A percentile compares a stretch with the other conserved stretches of the same genome.
phyloP scores from a whole-genome alignment of 2,797 vertebrate species.

The Falco berigora region DNA sequence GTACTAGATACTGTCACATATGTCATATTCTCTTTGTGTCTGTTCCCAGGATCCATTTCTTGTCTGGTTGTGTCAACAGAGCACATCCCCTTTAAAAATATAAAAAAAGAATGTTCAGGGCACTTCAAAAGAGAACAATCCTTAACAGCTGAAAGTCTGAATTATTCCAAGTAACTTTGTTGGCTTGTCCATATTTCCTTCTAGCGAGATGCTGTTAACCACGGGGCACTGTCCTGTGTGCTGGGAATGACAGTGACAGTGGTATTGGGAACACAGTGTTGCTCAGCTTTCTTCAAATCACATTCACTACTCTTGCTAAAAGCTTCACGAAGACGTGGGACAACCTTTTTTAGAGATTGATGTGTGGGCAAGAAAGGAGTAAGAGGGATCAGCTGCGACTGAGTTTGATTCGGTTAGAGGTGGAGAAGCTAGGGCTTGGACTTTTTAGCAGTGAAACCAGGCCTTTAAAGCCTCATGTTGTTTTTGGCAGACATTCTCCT shows the following conservation, averaged over 20 bases:
- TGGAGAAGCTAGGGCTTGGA: slow-evolving; percentile 23
- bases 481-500: slow-evolving; percentile 51
- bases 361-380: slow-evolving; percentile 1
- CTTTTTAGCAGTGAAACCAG: slow-evolving; percentile 37
- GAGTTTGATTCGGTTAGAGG: neutral
- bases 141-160: neutral
- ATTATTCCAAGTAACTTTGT: neutral
- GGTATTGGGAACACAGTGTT: neutral
- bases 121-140: neutral
- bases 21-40: neutral
- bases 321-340: neutral
- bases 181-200: neutral
- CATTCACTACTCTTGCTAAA: neutral
- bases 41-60: neutral
- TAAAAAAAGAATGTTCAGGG: neutral
- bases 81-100: neutral
- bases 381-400: slow-evolving; percentile 12
- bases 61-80: neutral
- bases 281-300: neutral
- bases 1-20: neutral
- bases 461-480: slow-evolving; percentile 47
- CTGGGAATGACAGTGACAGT: neutral
- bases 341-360: slow-evolving; percentile 6
- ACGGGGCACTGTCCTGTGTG: accelerated
- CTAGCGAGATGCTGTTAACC: neutral